Base-by-base conservation (phyloP, 2,888 invertebrate genomes). In the Monopis laevigella region DNA sequence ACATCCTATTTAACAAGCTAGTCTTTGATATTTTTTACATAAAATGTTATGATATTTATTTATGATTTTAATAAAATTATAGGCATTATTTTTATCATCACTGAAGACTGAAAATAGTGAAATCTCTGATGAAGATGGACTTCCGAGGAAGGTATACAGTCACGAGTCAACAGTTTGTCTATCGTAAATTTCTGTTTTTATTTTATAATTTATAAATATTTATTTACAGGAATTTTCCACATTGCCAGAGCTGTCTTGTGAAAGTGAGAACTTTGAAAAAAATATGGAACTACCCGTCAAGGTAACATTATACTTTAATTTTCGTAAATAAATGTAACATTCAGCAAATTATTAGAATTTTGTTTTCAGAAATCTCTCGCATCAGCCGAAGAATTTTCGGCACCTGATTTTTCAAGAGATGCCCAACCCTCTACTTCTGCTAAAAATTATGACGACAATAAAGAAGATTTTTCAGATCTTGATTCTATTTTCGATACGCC, bases 401-500 rank as follows among this genome's bases (percentile, higher is more conserved):
- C 24, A 21, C 24, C 24, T 21, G 24, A 21, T 21, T 21, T 21
- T 21, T 21, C 24, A 21, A 21, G 24, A 21, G 24, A 21, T 21
- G 24, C 24, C 24, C 24, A 21, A 21, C 24, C 24, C 24, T 21
- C 24, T 21, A 29, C 30, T 40, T 40, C 18, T 19, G 21, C 21
- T 30, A 27, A 35, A 35, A 32, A 41, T 30, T 17, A 32, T 16
- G 10, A 27, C 39, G 42, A 19, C 17, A 24, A 27, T 19, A 26
- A 36, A 42, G 43, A 45, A 43, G 44, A 44, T 32, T 48, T 41
- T 45, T 46, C 48, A 29, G 47, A 49, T 45, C 32, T 46, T 18
- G 47, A 47, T 40, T 47, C 41, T 14, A 41, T 47, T 43, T 46
- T 46, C 21, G 47, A 47, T 41, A 34, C 43, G 1, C 46, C 45